Conservation (phyloP, 2,113 vertebrate species). For the Psophia crepitans region DNA sequence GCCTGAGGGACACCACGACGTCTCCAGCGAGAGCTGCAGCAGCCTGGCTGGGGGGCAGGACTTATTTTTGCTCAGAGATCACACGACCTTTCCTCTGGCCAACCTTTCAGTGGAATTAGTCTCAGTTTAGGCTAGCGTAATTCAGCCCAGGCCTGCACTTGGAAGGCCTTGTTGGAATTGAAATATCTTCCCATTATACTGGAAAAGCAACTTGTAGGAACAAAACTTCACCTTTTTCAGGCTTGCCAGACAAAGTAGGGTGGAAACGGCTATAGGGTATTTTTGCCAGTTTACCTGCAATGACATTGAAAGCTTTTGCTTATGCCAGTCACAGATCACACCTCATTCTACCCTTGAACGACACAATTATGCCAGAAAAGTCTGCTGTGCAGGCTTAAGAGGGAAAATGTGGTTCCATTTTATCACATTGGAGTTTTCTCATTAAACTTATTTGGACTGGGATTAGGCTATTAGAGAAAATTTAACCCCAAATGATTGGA, state of each 20-base stretch:
- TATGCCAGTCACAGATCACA: constrained; percentile 5
- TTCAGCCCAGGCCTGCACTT: neutral
- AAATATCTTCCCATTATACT: neutral
- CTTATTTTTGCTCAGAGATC: neutral
- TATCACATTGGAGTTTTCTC: constrained; percentile 68
- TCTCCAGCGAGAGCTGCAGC: neutral
- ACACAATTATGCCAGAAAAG: constrained; percentile 68
- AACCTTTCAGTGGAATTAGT: neutral
- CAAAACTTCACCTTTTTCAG: neutral
- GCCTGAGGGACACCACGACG: neutral
- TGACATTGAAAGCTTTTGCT: neutral
- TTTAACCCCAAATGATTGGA: constrained; percentile 70
- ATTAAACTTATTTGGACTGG: constrained; percentile 68
- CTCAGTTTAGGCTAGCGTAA: rapidly evolving
- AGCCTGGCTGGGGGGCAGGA: neutral
- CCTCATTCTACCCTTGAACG: constrained; percentile 61
- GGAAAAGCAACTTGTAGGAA: neutral
- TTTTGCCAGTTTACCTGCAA: neutral
- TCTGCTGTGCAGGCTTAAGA: constrained; percentile 56
- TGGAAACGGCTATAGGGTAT: neutral
- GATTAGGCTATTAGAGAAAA: constrained; percentile 70
- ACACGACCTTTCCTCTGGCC: neutral
- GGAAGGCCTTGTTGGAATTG: neutral
- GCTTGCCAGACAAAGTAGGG: neutral
- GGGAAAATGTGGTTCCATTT: constrained; percentile 63